These are phyloP conservation scores for Catagonus wagneri DNA, from an alignment of 2,113 vertebrate genomes.

Conservation along the genomic window DNA sequence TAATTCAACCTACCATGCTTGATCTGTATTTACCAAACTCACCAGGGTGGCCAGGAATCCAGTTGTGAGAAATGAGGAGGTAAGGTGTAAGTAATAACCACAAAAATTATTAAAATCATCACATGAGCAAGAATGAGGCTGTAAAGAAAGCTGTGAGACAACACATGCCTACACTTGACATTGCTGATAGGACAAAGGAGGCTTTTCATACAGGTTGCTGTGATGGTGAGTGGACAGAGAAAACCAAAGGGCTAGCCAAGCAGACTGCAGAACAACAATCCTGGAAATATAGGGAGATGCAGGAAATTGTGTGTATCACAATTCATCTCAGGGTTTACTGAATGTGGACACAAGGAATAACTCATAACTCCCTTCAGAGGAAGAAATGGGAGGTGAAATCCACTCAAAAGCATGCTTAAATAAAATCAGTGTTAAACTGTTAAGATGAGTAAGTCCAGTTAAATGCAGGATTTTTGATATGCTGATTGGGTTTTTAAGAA, in stretches of 20 bases:
- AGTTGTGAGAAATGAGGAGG: constrained; percentile 45
- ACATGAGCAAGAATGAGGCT: neutral
- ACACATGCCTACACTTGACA: neutral
- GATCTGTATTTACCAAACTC: neutral
- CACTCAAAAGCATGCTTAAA: neutral
- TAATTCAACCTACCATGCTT: constrained; percentile 10
- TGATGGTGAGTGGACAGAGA: neutral
- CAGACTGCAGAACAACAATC: neutral
- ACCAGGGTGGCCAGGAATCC: neutral
- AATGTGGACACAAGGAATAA: no score
- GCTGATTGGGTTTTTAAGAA: neutral
- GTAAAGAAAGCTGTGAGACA: neutral
- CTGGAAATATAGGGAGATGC: neutral
- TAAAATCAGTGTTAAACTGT: neutral
- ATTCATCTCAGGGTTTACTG: neutral
- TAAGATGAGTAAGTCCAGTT: neutral
- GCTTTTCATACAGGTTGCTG: neutral
- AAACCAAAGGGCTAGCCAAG: neutral
- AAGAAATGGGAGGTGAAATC: neutral
- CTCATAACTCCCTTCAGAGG: neutral
- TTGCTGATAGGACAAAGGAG: neutral
- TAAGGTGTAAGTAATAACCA: constrained; percentile 20
- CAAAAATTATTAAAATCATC: constrained; percentile 2
- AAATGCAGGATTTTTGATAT: neutral
- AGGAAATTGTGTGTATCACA: neutral